phyloP scores from a whole-genome alignment of 35 echinoderm and acorn worm genomes.

The Hemicentrotus pulcherrimus region DNA sequence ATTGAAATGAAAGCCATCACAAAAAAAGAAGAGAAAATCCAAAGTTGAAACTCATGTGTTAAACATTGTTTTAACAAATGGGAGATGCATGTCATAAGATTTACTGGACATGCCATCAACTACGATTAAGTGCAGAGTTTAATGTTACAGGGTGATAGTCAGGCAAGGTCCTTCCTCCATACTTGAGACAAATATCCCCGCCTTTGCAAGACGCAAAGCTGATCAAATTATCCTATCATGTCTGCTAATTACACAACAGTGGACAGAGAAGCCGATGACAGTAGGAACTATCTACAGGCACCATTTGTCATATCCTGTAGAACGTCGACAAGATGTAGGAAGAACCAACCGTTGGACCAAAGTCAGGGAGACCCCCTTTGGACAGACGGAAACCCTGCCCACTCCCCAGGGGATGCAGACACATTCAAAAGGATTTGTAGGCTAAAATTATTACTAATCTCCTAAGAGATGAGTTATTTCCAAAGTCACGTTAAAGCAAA shows the following conservation, averaged over 20 bases:
- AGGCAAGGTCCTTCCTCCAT: background rate
- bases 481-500: constrained; percentile 12
- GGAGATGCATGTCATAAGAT: too few species aligned
- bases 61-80: too few species aligned
- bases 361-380: constrained; percentile 5
- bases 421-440: background rate
- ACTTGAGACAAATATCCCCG: background rate
- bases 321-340: background rate
- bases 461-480: background rate
- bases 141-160: background rate
- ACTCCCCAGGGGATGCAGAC: constrained; percentile 14
- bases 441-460: constrained; percentile 1
- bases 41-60: too few species aligned
- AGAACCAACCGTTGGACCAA: background rate
- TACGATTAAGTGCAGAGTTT: too few species aligned
- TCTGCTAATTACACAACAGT: background rate
- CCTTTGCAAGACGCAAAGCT: background rate
- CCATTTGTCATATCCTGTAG: constrained; percentile 34
- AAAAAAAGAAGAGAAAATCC: too few species aligned
- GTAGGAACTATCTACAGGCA: background rate
- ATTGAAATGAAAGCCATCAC: too few species aligned
- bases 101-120: too few species aligned
- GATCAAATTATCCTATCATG: constrained; percentile 11
- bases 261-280: background rate
- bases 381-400: constrained; percentile 40